Conservation (phyloP, 2,888 invertebrate genomes). For the Lucinisca nassula region DNA sequence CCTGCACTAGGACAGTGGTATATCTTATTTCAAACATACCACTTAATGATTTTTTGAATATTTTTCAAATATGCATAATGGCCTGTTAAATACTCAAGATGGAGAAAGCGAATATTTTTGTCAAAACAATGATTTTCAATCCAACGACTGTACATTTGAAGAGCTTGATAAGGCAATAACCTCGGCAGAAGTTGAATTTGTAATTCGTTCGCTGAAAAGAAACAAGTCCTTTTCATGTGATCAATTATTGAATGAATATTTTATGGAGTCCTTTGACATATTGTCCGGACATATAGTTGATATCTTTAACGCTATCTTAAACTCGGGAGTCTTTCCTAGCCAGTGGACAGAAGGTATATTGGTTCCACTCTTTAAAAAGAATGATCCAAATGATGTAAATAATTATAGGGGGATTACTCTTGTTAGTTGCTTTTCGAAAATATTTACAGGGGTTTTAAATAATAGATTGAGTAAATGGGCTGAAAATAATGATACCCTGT, state of each 20-base stretch:
- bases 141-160: neutral
- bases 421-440: constrained; percentile 31
- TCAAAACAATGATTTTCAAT: neutral
- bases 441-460: constrained; percentile 44
- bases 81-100: neutral
- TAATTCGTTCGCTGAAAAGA: neutral
- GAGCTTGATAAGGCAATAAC: constrained; percentile 18
- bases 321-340: constrained; percentile 23
- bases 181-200: neutral
- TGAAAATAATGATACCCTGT: constrained; percentile 11
- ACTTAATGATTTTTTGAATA: neutral
- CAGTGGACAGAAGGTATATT: constrained; percentile 38
- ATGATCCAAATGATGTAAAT: neutral
- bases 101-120: constrained; percentile 5
- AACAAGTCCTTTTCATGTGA: neutral
- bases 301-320: constrained; percentile 20
- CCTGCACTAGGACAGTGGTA: neutral
- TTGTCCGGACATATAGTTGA: too few relatives aligned
- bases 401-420: constrained; percentile 37
- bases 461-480: constrained; percentile 9
- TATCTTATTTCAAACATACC: neutral
- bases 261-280: neutral
- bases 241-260: constrained; percentile 21
- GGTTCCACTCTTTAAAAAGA: constrained; percentile 28
- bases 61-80: neutral